Conservation (phyloP, 2,113 vertebrate genomes). For the Brachyhypopomus gauderio region DNA sequence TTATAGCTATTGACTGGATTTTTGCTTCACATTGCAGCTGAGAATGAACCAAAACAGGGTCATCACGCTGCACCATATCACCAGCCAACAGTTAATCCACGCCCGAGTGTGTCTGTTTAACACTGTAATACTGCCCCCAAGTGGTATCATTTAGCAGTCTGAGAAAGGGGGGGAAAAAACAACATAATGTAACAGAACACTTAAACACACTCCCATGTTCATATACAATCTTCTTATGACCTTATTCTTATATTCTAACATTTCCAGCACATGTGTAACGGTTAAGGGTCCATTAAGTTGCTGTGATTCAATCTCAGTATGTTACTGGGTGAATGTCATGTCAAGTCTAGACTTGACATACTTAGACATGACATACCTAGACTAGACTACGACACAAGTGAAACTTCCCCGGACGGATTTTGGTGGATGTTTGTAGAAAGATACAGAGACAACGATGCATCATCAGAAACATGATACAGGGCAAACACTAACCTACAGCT, state of each 20-base stretch:
- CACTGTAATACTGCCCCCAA: constrained; percentile 70
- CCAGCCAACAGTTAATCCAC: neutral
- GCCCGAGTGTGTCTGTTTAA: neutral
- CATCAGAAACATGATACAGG: constrained; percentile 2
- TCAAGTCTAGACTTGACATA: no score
- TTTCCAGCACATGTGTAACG: no score
- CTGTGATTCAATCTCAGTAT: no score
- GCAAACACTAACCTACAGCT: no score
- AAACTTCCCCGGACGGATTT: neutral
- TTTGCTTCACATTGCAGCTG: constrained; percentile 28
- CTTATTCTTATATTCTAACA: no score
- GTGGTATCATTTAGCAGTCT: constrained; percentile 57
- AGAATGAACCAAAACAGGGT: constrained; percentile 19
- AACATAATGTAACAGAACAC: neutral
- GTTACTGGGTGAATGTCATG: no score
- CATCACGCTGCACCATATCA: neutral
- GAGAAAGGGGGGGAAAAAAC: neutral
- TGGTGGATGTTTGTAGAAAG: neutral
- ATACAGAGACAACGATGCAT: neutral
- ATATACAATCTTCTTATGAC: no score
- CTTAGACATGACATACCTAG: no score
- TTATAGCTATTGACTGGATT: constrained; percentile 24
- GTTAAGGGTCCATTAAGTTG: no score
- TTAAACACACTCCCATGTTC: neutral
- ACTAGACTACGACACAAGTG: neutral